Base-by-base conservation (phyloP, 2,888 invertebrate genomes). In the Cheilosia scutellata region DNA sequence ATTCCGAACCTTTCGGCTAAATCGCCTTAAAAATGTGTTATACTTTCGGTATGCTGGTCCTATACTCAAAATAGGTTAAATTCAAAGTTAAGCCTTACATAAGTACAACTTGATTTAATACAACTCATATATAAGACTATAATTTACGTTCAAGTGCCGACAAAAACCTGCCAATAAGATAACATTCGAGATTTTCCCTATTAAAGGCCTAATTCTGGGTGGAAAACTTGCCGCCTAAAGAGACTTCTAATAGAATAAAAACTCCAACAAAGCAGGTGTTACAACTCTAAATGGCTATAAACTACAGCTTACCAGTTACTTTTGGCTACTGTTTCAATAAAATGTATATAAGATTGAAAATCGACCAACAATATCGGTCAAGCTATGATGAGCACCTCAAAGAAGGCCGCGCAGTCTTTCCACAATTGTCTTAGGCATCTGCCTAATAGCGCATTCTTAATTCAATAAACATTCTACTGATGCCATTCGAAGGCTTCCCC, bases 371-470 rank as follows among this genome's bases (percentile, higher is more conserved):
- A 70, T 27, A 63, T 58, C 76, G 82, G 76, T 57, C 62, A 51
- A 82, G 76, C 65, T 53, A 9, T 13, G 74, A 62, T 74, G 74
- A 74, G 74, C 62, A 63, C 65, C 63, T 75, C 82, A 76, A 82
- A 82, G 71, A 58, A 37, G n/a, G 49, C 57, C 47, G 44, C 57
- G 29, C 65, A 25, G 13, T 11, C n/a, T 20, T 42, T 9, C 9
- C 13, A 31, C 68, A 40, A 74, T 74, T 68, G 63, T 70, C 58
- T 57, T 68, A 40, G 33, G 25, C 51, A 33, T 9, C 49, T 5
- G 29, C 29, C 29, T 5, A 29, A 29, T 29, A 29, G 29, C 29
- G 33, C 33, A 70, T 57, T 74, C 57, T 76, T 65, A 65, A 77
- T 44, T 82, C 82, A 77, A 37, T 37, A 37, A 37, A 37, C 55